Evolutionary conservation across 30 jellyfish, hydroid and myxozoan species (phyloP).

Genomic region (Hydra vulgaris): DNA sequence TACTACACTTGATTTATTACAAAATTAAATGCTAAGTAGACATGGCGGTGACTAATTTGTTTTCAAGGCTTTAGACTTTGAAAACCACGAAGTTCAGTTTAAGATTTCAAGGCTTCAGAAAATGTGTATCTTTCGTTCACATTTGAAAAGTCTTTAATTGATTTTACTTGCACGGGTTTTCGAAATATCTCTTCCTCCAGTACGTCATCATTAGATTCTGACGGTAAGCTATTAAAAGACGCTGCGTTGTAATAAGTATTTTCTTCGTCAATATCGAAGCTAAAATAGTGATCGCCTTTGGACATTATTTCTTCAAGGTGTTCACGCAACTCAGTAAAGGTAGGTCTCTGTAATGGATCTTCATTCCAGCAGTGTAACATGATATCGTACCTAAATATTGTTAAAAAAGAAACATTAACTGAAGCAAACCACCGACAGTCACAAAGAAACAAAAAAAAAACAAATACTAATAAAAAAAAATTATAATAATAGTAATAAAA

Average conservation of each 20-base stretch:
- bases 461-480: neutral
- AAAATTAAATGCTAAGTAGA: no score
- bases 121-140: neutral
- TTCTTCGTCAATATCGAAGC: conserved; percentile 57
- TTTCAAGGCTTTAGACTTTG: no score
- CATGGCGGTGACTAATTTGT: no score
- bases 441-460: neutral
- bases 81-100: no score
- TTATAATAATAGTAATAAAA: no score
- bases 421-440: no score
- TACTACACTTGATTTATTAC: no score
- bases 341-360: conserved; percentile 78
- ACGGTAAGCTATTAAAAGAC: conserved; percentile 70
- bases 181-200: neutral
- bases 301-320: conserved; percentile 53
- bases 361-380: conserved; percentile 95
- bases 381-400: conserved; percentile 41
- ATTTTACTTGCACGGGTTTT: conserved; percentile 4
- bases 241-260: conserved; percentile 86
- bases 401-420: neutral
- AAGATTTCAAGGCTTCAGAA: no score
- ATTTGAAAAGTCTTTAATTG: neutral
- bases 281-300: conserved; percentile 70
- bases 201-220: neutral
- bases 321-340: conserved; percentile 73